Conservation (phyloP, 2,113 vertebrate genomes). For the Chrysemys picta region DNA sequence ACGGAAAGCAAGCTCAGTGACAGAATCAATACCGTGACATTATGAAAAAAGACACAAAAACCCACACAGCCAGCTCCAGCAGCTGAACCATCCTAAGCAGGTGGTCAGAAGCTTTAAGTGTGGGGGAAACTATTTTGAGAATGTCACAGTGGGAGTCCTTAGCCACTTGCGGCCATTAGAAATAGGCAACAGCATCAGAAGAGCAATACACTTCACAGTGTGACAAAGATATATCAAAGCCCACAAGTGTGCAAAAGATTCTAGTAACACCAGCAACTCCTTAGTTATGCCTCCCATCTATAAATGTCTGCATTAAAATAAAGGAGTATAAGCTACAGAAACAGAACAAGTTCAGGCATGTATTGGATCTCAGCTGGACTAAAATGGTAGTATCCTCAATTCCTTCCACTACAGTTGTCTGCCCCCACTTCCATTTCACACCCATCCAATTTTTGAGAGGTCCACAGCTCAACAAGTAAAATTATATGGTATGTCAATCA, state of each 20-base stretch:
- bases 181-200: background rate
- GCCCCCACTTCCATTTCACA: background rate
- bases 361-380: background rate
- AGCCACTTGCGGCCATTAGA: background rate
- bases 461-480: background rate
- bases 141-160: conserved; percentile 37
- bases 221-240: background rate
- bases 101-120: conserved; percentile 9
- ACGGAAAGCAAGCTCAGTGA: accelerated
- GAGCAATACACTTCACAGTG: conserved; percentile 5
- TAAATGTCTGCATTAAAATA: conserved; percentile 8
- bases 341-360: conserved; percentile 56
- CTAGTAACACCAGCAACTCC: background rate
- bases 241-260: background rate
- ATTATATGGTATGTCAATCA: background rate
- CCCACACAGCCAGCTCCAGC: background rate
- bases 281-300: conserved; percentile 4
- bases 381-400: background rate
- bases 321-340: conserved; percentile 43
- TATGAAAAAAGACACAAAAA: background rate
- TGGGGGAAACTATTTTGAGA: background rate
- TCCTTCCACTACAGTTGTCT: conserved; percentile 37
- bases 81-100: conserved; percentile 49
- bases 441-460: background rate
- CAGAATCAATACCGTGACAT: accelerated